These are phyloP conservation scores for Cichlasoma orientale DNA, from an alignment of 2,797 vertebrate genomes.

Conservation along the genomic window DNA sequence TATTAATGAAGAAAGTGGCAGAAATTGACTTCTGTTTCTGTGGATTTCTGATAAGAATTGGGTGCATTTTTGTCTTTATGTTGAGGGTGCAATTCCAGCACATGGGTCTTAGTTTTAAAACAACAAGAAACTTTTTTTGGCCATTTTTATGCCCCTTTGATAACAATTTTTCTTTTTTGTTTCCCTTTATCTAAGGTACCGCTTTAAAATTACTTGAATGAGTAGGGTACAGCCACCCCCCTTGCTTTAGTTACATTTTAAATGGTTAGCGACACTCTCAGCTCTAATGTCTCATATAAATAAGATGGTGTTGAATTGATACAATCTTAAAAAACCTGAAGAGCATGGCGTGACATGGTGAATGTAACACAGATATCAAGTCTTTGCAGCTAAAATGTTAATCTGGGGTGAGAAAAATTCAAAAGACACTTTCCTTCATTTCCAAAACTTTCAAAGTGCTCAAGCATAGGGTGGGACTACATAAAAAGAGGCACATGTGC, in stretches of 20 bases:
- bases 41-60: not conserved
- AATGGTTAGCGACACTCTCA: not conserved
- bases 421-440: not conserved
- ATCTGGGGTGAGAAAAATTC: not conserved
- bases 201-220: not conserved
- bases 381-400: not conserved
- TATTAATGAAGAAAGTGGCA: conserved; percentile 1
- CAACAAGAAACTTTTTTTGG: not conserved
- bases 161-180: not conserved
- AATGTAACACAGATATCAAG: not conserved
- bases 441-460: not conserved
- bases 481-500: not conserved
- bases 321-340: not conserved
- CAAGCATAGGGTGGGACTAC: fast-evolving
- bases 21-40: conserved; percentile 3
- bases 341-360: not conserved
- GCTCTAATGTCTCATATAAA: not conserved
- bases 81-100: not conserved
- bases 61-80: not conserved
- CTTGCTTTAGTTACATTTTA: not conserved
- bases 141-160: not conserved
- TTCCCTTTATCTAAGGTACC: not conserved
- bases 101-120: not conserved
- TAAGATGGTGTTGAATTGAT: not conserved
- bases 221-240: no score